Evolutionary conservation across 2,797 vertebrate species (phyloP), one percentile per base, ranked within the genome.

Genomic region (Etheostoma nigrum): DNA sequence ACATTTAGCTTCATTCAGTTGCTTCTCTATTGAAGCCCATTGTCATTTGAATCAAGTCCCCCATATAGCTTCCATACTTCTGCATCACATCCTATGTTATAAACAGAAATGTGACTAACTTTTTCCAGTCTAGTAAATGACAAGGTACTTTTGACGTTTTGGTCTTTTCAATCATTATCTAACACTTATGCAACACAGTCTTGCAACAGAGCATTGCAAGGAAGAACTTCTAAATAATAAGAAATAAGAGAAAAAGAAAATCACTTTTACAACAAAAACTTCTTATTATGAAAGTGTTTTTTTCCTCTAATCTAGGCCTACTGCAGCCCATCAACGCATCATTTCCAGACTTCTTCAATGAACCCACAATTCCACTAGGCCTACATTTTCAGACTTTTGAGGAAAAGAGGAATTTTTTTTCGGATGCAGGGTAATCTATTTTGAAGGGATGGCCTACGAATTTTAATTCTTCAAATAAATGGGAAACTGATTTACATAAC

Each of bases 331-430:
- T 69, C 6, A 71, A 61, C 10, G n/a, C 57, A 51, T 59, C n/a
- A 58, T 58, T 58, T 12, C 30, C 11, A 12, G 16, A 49, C 25
- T 49, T 64, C 45, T 49, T 45, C 61, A 65, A 49, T 65, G 12
- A 23, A 40, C 48, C 4, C 12, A 36, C 27, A 51, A 21, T 11
- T 21, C n/a, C 21, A 36, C 27, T 23, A 15, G 36, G 36, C 3
- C 36, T 40, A 40, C 21, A 30, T 30, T 14, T 33, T 21, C 3
- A 30, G 13, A 55, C 8, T 36, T 51, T 8, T 14, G 6, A 48
- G 10, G 10, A 58, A 61, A 33, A 11, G 5, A 48, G 3, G 7
- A 5, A 48, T 51, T 12, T 40, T 40, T 40, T 40, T 40, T 40
- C 10, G 58, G n/a, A 42, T 14, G 3, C n/a, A 16, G 8, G 40